Base-by-base conservation (phyloP, 2,888 invertebrate genomes). In the Philopedon plagiatum region DNA sequence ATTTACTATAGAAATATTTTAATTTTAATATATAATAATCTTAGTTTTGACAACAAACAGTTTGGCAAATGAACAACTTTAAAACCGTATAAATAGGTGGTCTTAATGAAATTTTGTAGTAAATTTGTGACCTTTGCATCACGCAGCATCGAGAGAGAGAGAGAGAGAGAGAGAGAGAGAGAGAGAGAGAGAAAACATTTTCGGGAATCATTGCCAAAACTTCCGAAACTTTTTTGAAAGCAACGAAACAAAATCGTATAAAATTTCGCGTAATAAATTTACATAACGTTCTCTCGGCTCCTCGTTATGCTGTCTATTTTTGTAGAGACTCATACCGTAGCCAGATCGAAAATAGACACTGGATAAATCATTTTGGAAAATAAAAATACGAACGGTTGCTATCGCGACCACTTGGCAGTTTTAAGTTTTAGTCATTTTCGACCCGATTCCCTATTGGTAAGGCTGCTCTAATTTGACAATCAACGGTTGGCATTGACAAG, bases 241-340 rank as follows among this genome's bases (percentile, higher is more conserved):
- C 54, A 37, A 60, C 68, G 64, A 64, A 69, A 64, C 69, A 64
- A 69, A 63, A 67, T 56, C 73, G 71, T 74, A 74, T 74, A 74
- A 74, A 71, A 74, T 74, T 74, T 74, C 74, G 74, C 74, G 71
- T 63, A 73, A 73, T 65, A 68, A 73, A 67, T 74, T 74, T 74
- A 74, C 68, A 71, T 74, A 74, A 74, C 63, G 63, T n/a, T n/a
- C n/a, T n/a, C 19, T 4, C 13, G 9, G 19, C 18, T 29, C 49
- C 26, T 19, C 62, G 37, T 29, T 23, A 13, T 37, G 64, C 68
- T 67, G 71, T 19, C 75, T 75, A 75, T 75, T 75, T 75, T 75
- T 72, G 75, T 72, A 64, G 15, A 57, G 21, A 65, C 23, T 13
- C 68, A 7, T 34, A 26, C 19, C 61, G 60, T 21, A 63, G 67